Evolutionary conservation across 2,888 invertebrate genomes (phyloP).

Genomic region (Lysandra bellargus): DNA sequence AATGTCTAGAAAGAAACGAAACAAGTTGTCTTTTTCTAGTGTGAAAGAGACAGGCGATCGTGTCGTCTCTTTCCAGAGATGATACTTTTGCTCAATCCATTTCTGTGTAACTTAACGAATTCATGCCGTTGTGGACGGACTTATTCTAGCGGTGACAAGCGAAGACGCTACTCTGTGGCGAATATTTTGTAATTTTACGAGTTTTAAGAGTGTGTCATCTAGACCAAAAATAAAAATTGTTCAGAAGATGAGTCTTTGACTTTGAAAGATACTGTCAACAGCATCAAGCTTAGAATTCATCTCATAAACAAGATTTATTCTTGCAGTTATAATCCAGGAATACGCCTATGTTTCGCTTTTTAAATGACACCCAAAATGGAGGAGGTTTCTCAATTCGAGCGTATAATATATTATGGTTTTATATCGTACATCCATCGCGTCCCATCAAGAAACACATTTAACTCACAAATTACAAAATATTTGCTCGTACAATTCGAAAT

Average conservation of each 20-base stretch:
- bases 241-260: background rate
- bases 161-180: constrained; percentile 18
- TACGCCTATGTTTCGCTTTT: too few species aligned
- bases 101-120: constrained; percentile 47
- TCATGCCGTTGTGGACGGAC: constrained; percentile 67
- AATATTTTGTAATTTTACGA: constrained; percentile 26
- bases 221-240: background rate
- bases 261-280: background rate
- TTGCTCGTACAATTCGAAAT: background rate
- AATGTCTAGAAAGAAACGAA: background rate
- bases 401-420: too few species aligned
- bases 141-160: constrained; percentile 53
- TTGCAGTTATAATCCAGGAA: background rate
- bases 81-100: background rate
- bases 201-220: background rate
- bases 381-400: too few species aligned
- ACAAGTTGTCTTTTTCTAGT: background rate
- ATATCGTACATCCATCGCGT: too few species aligned
- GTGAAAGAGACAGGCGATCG: background rate
- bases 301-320: background rate
- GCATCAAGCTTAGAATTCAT: background rate
- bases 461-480: constrained; percentile 25
- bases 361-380: too few species aligned
- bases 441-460: too few species aligned
- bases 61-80: background rate